Evolutionary conservation across 2,113 vertebrate species (phyloP).

Genomic region (Chlorodrepanis virens): DNA sequence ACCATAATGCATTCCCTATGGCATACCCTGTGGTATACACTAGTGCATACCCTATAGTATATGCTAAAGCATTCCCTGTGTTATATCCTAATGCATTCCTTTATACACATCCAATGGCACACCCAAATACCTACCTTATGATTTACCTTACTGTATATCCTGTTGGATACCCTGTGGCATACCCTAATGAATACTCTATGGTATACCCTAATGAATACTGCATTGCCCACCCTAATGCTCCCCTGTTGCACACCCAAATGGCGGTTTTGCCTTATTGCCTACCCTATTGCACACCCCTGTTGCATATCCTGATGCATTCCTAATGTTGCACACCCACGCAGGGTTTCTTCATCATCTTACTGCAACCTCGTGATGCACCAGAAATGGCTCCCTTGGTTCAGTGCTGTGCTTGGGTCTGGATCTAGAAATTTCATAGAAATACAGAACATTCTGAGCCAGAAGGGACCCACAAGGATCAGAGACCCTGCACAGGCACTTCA

Average conservation of each 20-base stretch:
- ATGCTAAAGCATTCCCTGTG: neutral
- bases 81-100: neutral
- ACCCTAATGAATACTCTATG: neutral
- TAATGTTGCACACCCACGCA: fast-evolving
- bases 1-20: neutral
- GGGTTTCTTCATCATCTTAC: neutral
- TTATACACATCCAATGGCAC: neutral
- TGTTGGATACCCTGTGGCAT: too few relatives aligned
- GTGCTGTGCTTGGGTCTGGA: neutral
- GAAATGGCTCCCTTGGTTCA: neutral
- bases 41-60: neutral
- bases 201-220: neutral
- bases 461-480: neutral
- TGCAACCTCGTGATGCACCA: neutral
- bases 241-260: neutral
- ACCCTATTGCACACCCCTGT: fast-evolving
- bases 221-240: neutral
- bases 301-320: neutral
- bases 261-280: neutral
- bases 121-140: neutral
- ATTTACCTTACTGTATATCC: neutral
- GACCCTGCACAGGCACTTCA: neutral
- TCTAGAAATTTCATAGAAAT: neutral
- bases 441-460: neutral
- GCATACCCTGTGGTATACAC: neutral